Conservation (phyloP, 2,797 vertebrate species). For the Chloroceryle amazona region DNA sequence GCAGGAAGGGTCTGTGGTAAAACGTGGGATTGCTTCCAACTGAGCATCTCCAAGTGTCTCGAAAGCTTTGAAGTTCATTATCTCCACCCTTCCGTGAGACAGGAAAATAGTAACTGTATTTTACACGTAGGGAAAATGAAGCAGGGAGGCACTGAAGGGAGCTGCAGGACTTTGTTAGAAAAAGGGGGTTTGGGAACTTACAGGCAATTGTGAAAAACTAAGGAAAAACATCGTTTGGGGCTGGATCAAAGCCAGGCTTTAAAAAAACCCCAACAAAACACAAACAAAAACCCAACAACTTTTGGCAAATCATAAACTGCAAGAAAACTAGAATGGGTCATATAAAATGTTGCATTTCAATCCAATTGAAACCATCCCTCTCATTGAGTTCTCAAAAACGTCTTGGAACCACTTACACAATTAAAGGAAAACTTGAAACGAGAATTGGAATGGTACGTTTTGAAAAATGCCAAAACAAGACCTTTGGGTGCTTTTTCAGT, state of each 20-base stretch:
- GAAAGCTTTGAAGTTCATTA: background rate
- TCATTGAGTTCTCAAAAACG: constrained; percentile 21
- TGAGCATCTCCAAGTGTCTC: background rate
- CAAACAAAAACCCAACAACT: background rate
- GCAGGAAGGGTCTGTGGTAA: background rate
- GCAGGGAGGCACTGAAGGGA: background rate
- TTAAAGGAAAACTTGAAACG: background rate
- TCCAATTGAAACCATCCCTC: constrained; percentile 50
- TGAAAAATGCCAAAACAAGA: background rate
- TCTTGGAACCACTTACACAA: background rate
- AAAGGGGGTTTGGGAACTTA: background rate
- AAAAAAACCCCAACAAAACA: too few relatives aligned
- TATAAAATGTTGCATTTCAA: constrained; percentile 17
- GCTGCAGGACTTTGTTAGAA: background rate
- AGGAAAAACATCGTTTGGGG: background rate
- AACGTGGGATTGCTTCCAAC: background rate
- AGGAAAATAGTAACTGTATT: background rate
- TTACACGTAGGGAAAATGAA: background rate
- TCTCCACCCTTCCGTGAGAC: background rate
- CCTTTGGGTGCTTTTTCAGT: background rate
- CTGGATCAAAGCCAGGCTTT: background rate
- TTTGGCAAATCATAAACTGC: background rate
- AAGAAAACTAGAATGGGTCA: background rate
- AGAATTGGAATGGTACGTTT: background rate
- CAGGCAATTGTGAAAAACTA: background rate